Evolutionary conservation across 2,888 invertebrate species (phyloP), one percentile per base, ranked within the genome.

Genomic region (Agonopterix heracliana): DNA sequence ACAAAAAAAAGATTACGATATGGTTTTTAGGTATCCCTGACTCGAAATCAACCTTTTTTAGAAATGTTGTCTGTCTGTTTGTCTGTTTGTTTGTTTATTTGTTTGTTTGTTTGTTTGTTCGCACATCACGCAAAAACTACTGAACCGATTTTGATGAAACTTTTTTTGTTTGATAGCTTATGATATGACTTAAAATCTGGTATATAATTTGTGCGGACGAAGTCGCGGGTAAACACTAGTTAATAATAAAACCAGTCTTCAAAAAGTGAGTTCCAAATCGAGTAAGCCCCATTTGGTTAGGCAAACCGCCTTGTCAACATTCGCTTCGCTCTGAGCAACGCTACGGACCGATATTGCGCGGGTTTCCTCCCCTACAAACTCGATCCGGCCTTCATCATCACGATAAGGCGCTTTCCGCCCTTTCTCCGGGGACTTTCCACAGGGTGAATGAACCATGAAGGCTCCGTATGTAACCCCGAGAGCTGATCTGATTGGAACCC

Each of bases 361-460:
- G 83, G 82, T 84, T 41, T 8, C 81, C 81, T 67, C 52, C 86
- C 83, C 84, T 84, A 63, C 78, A 73, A 26, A 57, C 54, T 54
- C 75, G 53, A 56, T 60, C 72, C 74, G 70, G 78, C 78, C 74
- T 63, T 38, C 74, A 80, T 74, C 74, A 43, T 64, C 61, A 87
- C 55, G 68, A 74, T 79, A 75, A 58, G 84, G 58, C 81, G 84
- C 84, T 89, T 79, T 89, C 89, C 83, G 79, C 69, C 88, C 64
- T 76, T 53, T 73, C 82, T 89, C 89, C 89, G 88, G 89, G 88
- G 89, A 89, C 89, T 89, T 89, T 89, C 88, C 89, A 81, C 89
- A 82, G 85, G 87, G 83, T 80, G 53, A 71, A 1, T 50, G 69
- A 83, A 68, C 60, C 76, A 87, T 64, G 2, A 57, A 65, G 74